Evolutionary conservation across 2,797 vertebrate species (phyloP).

Genomic region (Rhinogobio ventralis): DNA sequence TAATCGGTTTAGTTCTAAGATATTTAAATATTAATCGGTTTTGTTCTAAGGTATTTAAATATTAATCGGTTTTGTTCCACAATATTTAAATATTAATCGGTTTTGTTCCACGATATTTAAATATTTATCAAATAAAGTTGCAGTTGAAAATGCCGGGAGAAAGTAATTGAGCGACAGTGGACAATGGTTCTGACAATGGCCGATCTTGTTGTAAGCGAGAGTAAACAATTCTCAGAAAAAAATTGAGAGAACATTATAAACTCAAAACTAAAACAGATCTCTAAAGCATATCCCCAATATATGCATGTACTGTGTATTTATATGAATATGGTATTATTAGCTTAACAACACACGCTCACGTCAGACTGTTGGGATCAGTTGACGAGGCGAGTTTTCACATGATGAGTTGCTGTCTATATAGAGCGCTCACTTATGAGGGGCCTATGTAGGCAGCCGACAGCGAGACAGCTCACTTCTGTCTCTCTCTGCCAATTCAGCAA

Average conservation of each 20-base stretch:
- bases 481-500: slow-evolving; percentile 78
- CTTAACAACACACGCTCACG: background rate
- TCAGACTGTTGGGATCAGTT: background rate
- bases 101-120: background rate
- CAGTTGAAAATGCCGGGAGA: background rate
- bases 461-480: slow-evolving; percentile 61
- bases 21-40: rapidly evolving
- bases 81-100: rapidly evolving
- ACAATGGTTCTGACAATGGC: too few relatives aligned
- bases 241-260: background rate
- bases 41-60: background rate
- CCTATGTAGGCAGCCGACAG: slow-evolving; percentile 25
- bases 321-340: slow-evolving; percentile 2
- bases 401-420: background rate
- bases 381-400: background rate
- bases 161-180: background rate
- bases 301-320: background rate
- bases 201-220: background rate
- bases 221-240: background rate
- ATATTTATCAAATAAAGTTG: too few relatives aligned
- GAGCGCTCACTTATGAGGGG: slow-evolving; percentile 4
- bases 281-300: background rate
- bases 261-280: background rate
- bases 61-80: rapidly evolving
- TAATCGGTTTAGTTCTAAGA: background rate